phyloP scores from a whole-genome alignment of 2,797 vertebrate species.

The Darevskia nairensis region DNA sequence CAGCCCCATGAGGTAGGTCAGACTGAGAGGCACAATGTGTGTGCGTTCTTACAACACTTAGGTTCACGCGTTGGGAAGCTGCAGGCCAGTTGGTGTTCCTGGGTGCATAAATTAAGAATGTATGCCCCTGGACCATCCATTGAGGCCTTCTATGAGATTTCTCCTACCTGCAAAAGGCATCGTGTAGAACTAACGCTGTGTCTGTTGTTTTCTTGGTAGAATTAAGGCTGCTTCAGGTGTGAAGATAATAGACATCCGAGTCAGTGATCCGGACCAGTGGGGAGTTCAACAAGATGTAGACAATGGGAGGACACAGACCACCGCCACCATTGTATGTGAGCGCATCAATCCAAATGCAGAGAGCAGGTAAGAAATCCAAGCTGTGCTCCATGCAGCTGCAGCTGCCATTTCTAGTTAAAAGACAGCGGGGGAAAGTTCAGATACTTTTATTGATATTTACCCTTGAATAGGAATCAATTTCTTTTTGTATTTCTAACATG shows the following conservation, averaged over 20 bases:
- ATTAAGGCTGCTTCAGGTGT: constrained; percentile 91
- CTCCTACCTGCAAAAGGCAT: background rate
- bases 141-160: background rate
- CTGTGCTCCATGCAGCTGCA: rapidly evolving
- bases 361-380: constrained; percentile 80
- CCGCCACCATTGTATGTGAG: constrained; percentile 87
- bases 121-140: background rate
- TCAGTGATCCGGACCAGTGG: constrained; percentile 90
- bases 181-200: background rate
- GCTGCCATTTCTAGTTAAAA: rapidly evolving
- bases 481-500: background rate
- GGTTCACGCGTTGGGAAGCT: background rate
- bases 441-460: background rate
- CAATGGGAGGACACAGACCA: constrained; percentile 76
- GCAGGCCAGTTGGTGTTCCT: background rate
- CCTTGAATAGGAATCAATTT: background rate
- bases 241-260: constrained; percentile 86
- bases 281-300: constrained; percentile 93
- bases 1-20: too few species aligned
- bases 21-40: too few species aligned
- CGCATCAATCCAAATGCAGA: constrained; percentile 80
- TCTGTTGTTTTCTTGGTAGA: constrained; percentile 73
- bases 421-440: rapidly evolving
- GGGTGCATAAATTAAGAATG: too few species aligned
- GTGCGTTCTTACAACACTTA: background rate